Evolutionary conservation across 2,888 invertebrate species (phyloP).

Genomic region (Lumbricus terrestris): DNA sequence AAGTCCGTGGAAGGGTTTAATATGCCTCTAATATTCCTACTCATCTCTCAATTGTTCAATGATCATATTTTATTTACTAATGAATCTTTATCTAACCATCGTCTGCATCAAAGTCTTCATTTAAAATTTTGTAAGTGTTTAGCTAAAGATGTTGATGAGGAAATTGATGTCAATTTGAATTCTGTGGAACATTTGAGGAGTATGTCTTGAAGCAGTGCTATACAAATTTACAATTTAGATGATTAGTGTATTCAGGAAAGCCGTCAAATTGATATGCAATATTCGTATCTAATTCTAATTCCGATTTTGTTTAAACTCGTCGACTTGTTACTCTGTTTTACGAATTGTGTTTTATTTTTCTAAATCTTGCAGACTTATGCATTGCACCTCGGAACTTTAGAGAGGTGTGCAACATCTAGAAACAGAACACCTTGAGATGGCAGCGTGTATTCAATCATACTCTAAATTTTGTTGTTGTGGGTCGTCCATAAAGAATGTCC

Average conservation of each 20-base stretch:
- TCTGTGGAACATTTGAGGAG: too few species aligned
- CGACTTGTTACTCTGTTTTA: background rate
- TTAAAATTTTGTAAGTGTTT: background rate
- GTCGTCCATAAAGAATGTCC: background rate
- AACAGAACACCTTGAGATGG: too few species aligned
- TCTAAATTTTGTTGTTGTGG: background rate
- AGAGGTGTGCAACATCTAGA: background rate
- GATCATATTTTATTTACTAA: too few species aligned
- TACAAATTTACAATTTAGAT: too few species aligned
- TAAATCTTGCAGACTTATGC: background rate
- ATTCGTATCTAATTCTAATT: background rate
- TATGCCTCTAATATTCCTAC: too few species aligned
- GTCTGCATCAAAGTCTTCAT: too few species aligned
- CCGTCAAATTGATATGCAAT: background rate
- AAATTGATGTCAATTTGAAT: background rate
- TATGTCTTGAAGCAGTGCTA: too few species aligned
- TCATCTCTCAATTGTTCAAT: too few species aligned
- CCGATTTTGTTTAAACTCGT: background rate
- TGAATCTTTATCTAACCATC: background rate
- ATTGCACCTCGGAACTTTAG: background rate
- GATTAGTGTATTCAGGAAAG: too few species aligned
- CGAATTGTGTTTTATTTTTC: background rate
- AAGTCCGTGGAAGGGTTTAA: too few species aligned
- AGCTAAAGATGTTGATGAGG: background rate
- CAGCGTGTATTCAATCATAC: background rate